A percentile compares a stretch with the other conserved stretches of the same genome.
These are phyloP conservation scores for Poecile atricapillus DNA, from an alignment of 2,113 vertebrate genomes.

Conservation along the genomic window DNA sequence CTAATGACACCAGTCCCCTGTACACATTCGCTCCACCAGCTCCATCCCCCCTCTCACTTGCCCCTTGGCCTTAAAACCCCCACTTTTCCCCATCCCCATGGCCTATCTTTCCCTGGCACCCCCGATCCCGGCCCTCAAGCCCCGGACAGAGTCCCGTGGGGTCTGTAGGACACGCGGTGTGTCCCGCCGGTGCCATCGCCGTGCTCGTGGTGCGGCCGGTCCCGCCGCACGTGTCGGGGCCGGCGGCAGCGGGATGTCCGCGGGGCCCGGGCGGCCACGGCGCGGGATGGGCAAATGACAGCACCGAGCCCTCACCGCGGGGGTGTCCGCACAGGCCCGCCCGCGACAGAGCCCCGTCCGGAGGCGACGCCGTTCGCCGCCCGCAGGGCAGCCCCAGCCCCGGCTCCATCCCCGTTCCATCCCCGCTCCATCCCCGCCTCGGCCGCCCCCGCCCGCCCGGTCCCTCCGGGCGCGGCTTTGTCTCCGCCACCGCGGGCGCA, in stretches of 20 bases:
- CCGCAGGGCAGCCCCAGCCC: background rate
- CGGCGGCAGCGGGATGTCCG: background rate
- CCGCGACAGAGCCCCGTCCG: background rate
- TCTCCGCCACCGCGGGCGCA: background rate
- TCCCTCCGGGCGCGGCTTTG: constrained; percentile 20
- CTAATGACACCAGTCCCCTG: background rate
- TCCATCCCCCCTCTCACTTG: background rate
- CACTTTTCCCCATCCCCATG: background rate
- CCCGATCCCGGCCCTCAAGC: rapidly evolving
- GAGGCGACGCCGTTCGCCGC: background rate
- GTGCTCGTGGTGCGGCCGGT: background rate
- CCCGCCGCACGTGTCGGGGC: background rate
- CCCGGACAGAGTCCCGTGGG: background rate
- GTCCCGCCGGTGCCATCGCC: background rate
- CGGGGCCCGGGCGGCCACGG: background rate
- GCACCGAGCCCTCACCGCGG: background rate
- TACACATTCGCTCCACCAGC: rapidly evolving
- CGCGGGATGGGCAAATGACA: background rate
- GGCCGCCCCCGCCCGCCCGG: background rate
- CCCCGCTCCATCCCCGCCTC: background rate
- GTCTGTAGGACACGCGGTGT: background rate
- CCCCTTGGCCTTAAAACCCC: background rate
- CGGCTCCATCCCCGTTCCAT: background rate
- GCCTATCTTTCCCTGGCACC: background rate
- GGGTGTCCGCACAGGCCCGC: background rate